Evolutionary conservation across 2,113 vertebrate genomes (phyloP), one percentile per base, ranked within the genome.

Genomic region (Nymphicus hollandicus): DNA sequence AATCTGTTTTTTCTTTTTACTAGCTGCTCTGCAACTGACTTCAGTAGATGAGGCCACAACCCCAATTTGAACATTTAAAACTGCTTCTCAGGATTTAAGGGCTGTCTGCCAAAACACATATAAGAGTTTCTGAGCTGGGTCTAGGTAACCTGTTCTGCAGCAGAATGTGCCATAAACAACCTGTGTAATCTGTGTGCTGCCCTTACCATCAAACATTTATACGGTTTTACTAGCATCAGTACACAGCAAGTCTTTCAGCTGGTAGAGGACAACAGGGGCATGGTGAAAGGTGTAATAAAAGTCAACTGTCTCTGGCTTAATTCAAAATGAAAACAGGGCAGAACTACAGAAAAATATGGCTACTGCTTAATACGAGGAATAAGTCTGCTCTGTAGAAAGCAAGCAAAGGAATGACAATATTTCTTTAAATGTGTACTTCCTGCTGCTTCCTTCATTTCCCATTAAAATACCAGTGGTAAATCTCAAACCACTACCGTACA

Each of bases 391-490:
- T 37, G 23, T 11, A 81, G 52, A 74, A 88, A 78, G 17, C 3
- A 86, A 88, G 72, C 24, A 79, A 84, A 88, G 22, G 65, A 88
- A 83, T 27, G 28, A 68, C 37, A 47, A 2, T 41, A 86, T 31
- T 81, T 86, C 60, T 86, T 83, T 63, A 81, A 69, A 37, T 7
- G 9, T 39, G 60, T 60, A 46, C 13, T 86, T 83, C 64, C 50
- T 17, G 3, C 46, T 77, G 22, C 47, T 11, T 82, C 33, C 41
- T 88, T 65, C 4, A 27, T 63, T 83, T 66, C 55, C 81, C 81
- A 91, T 84, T 91, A 91, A 86, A 95, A 83, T 68, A 70, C 56
- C 65, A 68, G 39, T 29, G 35, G 55, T 52, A 94, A 93, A 49
- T 78, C 94, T 43, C 88, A 93, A 91, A 73, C 60, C 72, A 88